Conservation (phyloP, 2,888 invertebrate genomes). For the Rhabditophanes sp. region DNA sequence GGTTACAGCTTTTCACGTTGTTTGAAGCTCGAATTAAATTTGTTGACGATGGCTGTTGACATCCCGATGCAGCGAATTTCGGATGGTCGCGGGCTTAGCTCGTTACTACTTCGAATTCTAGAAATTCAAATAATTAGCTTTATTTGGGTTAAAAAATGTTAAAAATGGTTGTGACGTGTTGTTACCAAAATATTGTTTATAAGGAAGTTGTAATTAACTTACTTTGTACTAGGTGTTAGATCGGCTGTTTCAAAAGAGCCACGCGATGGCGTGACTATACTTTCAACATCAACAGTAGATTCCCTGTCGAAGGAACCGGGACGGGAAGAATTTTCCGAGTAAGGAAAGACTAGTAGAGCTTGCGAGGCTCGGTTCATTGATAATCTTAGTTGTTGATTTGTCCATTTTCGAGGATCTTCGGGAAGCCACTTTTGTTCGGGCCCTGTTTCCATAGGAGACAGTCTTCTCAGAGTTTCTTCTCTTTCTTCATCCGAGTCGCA, state of each 20-base stretch:
- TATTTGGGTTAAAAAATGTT: too few relatives aligned
- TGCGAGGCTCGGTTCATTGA: slow-evolving; percentile 25
- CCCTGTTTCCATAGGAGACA: slow-evolving; percentile 12
- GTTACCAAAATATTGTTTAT: too few relatives aligned
- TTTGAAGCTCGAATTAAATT: slow-evolving; percentile 17
- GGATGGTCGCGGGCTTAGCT: slow-evolving; percentile 2
- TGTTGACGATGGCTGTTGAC: slow-evolving; percentile 12
- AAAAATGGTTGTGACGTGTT: too few relatives aligned
- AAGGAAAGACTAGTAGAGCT: slow-evolving; percentile 8
- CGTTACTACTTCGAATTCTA: too few relatives aligned
- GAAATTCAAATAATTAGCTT: too few relatives aligned
- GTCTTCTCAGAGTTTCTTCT: slow-evolving; percentile 8
- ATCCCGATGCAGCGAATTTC: slow-evolving; percentile 20
- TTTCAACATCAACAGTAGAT: slow-evolving; percentile 3
- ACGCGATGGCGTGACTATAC: too few relatives aligned
- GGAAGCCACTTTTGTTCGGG: slow-evolving; percentile 37
- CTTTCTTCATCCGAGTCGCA: slow-evolving; percentile 24
- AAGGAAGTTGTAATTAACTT: too few relatives aligned
- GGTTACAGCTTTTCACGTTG: too few relatives aligned
- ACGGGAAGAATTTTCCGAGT: slow-evolving; percentile 11
- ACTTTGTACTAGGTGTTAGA: too few relatives aligned
- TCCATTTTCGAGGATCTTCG: slow-evolving; percentile 24
- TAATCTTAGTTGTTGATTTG: slow-evolving; percentile 34
- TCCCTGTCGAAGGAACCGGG: slow-evolving; percentile 14
- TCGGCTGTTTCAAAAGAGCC: slow-evolving; percentile 4